Conservation (phyloP, 2,888 invertebrate genomes). For the Lingula anatina region DNA sequence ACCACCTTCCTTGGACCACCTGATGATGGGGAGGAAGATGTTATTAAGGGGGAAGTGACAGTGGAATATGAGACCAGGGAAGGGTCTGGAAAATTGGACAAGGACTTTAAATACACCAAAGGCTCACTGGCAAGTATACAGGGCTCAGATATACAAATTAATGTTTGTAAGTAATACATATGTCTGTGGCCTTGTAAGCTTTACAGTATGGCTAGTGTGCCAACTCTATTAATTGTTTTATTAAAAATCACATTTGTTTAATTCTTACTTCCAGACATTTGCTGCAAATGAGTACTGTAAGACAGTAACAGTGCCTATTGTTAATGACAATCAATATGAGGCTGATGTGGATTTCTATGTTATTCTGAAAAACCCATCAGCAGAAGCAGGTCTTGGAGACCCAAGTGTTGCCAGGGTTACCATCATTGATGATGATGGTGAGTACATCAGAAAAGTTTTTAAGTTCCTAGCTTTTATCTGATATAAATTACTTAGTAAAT, state of each 20-base stretch:
- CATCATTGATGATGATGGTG: slow-evolving; percentile 48
- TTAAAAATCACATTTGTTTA: no score
- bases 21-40: background rate
- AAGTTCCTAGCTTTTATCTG: no score
- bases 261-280: no score
- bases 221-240: no score
- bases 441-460: no score
- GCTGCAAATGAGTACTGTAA: slow-evolving; percentile 37
- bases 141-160: no score
- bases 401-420: slow-evolving; percentile 43
- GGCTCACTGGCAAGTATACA: slow-evolving; percentile 32
- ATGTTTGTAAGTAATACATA: no score
- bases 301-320: slow-evolving; percentile 36
- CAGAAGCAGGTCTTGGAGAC: slow-evolving; percentile 35
- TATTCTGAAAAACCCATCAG: slow-evolving; percentile 40
- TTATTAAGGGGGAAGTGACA: slow-evolving; percentile 20
- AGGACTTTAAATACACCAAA: slow-evolving; percentile 35
- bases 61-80: slow-evolving; percentile 47
- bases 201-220: no score
- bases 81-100: slow-evolving; percentile 40
- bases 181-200: no score
- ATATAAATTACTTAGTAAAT: no score
- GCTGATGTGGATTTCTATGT: slow-evolving; percentile 43
- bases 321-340: slow-evolving; percentile 45
- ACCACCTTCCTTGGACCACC: background rate